Percentiles rank a stretch among this genome's conserved stretches.
Conservation (phyloP, 1,140 invertebrate genomes). For the Drosophila ambigua region DNA sequence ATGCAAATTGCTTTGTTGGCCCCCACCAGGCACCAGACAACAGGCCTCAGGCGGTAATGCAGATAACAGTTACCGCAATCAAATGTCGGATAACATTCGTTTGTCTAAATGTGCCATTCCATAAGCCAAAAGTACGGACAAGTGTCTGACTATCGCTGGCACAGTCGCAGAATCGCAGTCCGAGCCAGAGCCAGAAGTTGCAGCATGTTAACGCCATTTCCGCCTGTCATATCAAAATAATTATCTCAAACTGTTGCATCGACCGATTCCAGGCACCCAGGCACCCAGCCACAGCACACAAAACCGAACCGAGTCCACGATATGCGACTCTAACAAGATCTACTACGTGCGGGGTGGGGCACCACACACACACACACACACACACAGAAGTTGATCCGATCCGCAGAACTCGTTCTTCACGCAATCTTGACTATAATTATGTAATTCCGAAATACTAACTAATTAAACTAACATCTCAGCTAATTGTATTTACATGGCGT, state of each 20-base stretch:
- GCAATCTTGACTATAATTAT: slow-evolving; percentile 79
- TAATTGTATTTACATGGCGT: slow-evolving; percentile 68
- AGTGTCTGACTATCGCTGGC: slow-evolving; percentile 35
- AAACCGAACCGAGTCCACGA: slow-evolving; percentile 30
- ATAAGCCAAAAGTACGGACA: slow-evolving; percentile 33
- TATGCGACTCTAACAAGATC: slow-evolving; percentile 32
- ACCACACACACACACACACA: slow-evolving; percentile 24
- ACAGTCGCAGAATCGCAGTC: slow-evolving; percentile 5
- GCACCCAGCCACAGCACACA: slow-evolving; percentile 11
- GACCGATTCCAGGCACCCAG: slow-evolving; percentile 51
- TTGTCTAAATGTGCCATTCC: slow-evolving; percentile 39
- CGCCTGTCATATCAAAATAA: slow-evolving; percentile 80
- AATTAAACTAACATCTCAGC: slow-evolving; percentile 77
- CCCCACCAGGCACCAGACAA: background rate
- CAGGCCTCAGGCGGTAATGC: background rate
- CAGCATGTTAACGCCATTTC: slow-evolving; percentile 78
- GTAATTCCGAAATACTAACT: slow-evolving; percentile 76
- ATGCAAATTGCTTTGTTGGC: slow-evolving; percentile 28
- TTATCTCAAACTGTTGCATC: slow-evolving; percentile 71
- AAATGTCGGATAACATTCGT: slow-evolving; percentile 65
- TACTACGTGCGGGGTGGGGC: slow-evolving; percentile 38
- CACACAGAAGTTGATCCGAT: slow-evolving; percentile 68
- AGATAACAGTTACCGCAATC: slow-evolving; percentile 65
- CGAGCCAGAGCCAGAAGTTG: slow-evolving; percentile 44
- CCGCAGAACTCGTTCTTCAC: slow-evolving; percentile 68